Base-by-base conservation (phyloP, 30 jellyfish, hydroid and myxozoan genomes). In the Pseudorhiza aurosa region DNA sequence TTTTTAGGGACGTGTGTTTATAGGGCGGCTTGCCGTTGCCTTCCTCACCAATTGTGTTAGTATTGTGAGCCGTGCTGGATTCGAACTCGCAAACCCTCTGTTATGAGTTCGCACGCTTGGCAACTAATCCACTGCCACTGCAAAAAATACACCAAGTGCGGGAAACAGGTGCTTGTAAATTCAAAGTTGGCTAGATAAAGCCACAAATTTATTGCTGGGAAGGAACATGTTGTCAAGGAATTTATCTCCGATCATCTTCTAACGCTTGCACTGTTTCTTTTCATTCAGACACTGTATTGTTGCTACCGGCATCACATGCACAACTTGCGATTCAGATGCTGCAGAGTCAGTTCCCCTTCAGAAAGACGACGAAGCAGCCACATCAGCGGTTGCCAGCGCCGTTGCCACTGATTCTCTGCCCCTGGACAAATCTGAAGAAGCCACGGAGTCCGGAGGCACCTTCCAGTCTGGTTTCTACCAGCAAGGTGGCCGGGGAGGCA, bases 301-400 rank as follows among this genome's bases (percentile, higher is more conserved):
- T 35, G 93, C 97, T 7, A 75, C 93, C 65, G 99, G 99, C 26
- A 65, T 57, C 32, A 84, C 96, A 1, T 93, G 99, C 68, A 81
- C 85, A 9, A 35, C 82, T 12, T 93, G 99, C 58, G 97, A 88
- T 51, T 81, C 92, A 10, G 96, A 81, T 27, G 64, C 80, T 14
- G 84, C 76, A 27, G 94, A 81, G 7, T 15, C 56, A 2, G 95
- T 68, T 0, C 86, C 95, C 2, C 83, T 71, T 26, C 49, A 64
- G 62, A 72, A 71, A 26, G 95, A 73, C 8, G 95, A 73, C 7
- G 88, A 46, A 25, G 30, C 88, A 21, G 76, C 87, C 8, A 72
- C 88, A 1, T 58, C 88, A 10, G 88, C 49, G 17, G 74, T 36
- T 27, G 88, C 83, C 45, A 65, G 88, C 65, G 59, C 84, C 31